These are phyloP conservation scores for Brachypalpus laphriformis DNA, from an alignment of 2,888 invertebrate species.

Conservation along the genomic window DNA sequence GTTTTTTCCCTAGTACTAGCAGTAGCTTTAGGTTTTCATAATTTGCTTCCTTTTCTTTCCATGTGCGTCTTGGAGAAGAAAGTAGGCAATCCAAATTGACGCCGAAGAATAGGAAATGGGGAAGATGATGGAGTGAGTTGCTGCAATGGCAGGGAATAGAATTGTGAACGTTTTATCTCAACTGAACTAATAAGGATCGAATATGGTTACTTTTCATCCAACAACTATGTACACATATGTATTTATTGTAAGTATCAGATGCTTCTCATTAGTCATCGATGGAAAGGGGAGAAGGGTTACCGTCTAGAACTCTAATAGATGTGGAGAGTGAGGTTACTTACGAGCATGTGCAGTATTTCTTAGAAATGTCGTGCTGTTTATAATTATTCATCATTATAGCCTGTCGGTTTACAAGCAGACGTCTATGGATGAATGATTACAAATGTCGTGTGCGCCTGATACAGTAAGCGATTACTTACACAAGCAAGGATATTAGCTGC, in stretches of 20 bases:
- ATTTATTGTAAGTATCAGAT: neutral
- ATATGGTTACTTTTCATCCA: neutral
- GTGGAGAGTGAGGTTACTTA: neutral
- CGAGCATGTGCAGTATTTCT: neutral
- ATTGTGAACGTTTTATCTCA: conserved; percentile 10
- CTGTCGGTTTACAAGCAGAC: no score
- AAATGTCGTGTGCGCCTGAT: no score
- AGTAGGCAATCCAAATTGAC: neutral
- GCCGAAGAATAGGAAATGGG: neutral
- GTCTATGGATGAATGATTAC: no score
- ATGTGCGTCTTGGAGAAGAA: neutral
- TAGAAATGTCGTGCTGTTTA: neutral
- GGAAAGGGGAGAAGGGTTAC: no score
- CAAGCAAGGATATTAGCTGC: no score
- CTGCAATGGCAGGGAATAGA: neutral
- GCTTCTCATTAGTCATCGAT: neutral
- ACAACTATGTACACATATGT: no score
- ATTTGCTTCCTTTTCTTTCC: conserved; percentile 11
- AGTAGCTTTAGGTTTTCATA: conserved; percentile 9
- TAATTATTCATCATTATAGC: neutral
- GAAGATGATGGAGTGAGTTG: neutral
- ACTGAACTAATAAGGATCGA: neutral
- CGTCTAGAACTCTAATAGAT: no score
- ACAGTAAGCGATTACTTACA: no score
- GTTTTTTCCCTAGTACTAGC: conserved; percentile 19